Conservation (phyloP, 2,113 vertebrate species). For the Nymphicus hollandicus region DNA sequence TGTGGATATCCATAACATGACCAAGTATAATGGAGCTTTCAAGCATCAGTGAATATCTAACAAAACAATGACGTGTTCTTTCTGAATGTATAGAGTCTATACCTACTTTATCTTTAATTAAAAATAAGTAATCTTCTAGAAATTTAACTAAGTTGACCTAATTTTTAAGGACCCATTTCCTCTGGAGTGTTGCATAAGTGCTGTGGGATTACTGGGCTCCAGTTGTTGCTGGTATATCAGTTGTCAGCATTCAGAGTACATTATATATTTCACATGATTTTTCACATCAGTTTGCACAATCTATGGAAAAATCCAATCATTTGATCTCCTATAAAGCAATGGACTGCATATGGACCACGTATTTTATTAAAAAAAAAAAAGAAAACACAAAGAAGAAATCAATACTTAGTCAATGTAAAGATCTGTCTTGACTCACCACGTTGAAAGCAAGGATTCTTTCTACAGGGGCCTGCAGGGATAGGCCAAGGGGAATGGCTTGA, state of each 20-base stretch:
- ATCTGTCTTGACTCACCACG: not conserved
- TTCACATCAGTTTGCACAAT: not conserved
- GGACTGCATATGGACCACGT: accelerated
- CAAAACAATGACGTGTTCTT: not conserved
- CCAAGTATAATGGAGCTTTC: not conserved
- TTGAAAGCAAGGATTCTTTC: not conserved
- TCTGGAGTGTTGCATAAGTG: not conserved
- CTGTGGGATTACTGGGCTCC: not conserved
- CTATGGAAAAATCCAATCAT: not conserved
- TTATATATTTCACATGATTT: not conserved
- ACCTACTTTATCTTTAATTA: not conserved
- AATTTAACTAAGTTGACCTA: not conserved
- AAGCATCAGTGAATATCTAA: not conserved
- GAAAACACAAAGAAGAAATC: not conserved
- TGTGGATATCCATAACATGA: not conserved
- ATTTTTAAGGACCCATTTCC: not conserved
- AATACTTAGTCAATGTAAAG: not conserved
- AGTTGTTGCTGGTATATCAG: not conserved
- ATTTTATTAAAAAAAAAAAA: not conserved
- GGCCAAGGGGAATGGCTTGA: too few species aligned
- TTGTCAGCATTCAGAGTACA: not conserved
- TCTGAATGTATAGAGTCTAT: not conserved
- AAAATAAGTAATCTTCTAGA: not conserved
- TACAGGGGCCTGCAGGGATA: not conserved
- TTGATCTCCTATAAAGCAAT: not conserved